Evolutionary conservation across 2,888 invertebrate species (phyloP).

Genomic region (Idaea biselata): DNA sequence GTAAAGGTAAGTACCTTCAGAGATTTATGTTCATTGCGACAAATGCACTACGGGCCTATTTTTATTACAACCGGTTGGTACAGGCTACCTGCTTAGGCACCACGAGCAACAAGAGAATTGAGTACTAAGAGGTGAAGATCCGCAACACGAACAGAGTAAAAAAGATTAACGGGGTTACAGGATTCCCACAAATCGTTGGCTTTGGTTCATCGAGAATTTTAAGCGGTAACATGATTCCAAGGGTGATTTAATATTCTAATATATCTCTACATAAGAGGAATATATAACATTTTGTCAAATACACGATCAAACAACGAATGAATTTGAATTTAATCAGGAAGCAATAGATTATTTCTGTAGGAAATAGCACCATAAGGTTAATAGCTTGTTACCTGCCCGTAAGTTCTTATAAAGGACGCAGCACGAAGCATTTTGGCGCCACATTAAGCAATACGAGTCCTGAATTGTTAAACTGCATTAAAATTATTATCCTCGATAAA

Average conservation of each 20-base stretch:
- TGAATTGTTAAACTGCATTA: constrained; percentile 16
- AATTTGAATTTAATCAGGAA: neutral
- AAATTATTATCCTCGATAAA: constrained; percentile 11
- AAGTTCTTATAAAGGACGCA: constrained; percentile 68
- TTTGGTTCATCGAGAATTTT: neutral
- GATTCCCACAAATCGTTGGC: constrained; percentile 44
- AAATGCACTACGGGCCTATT: constrained; percentile 26
- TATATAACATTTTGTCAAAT: no score
- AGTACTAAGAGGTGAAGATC: constrained; percentile 57
- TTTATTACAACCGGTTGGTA: constrained; percentile 43
- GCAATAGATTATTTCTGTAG: neutral
- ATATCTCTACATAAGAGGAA: neutral
- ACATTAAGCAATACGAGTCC: constrained; percentile 36
- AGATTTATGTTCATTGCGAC: constrained; percentile 21
- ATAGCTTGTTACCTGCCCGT: constrained; percentile 55
- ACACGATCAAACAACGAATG: neutral
- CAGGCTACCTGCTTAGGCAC: constrained; percentile 35
- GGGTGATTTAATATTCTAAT: no score
- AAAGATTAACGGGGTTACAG: constrained; percentile 66
- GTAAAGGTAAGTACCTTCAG: neutral
- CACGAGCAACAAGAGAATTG: constrained; percentile 44
- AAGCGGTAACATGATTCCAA: no score
- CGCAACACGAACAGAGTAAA: constrained; percentile 57
- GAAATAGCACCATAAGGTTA: neutral
- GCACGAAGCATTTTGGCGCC: constrained; percentile 64